Base-by-base conservation (phyloP, 2,888 invertebrate genomes). In the Pristionchus fissidentatus region DNA sequence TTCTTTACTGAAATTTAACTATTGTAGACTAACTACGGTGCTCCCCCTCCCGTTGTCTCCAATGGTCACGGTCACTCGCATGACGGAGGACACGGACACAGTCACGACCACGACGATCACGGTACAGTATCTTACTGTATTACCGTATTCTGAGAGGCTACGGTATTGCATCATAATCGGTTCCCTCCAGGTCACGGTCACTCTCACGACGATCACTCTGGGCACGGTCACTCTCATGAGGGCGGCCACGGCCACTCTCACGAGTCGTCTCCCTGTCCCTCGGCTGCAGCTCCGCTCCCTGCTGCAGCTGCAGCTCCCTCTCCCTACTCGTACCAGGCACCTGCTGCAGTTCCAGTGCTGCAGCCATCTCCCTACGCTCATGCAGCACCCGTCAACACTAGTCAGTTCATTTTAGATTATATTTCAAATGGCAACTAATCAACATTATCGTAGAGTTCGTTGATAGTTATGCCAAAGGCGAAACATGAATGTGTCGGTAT, bases 151-250 rank as follows among this genome's bases (percentile, higher is more conserved):
- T n/a, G n/a, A n/a, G n/a, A n/a, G n/a, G n/a, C n/a, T n/a, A 57
- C 8, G 1, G n/a, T 70, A 8, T 22, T 19, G 35, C 29, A 70
- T 1, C 41, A 22, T 35, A 13, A 32, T 70, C 5, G 70, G 1
- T 32, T 70, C n/a, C 1, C 13, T 52, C 43, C 46, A 62, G 81
- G 81, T 46, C 81, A 81, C 81, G 66, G 81, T 38, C 81, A 87
- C 70, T 77, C 75, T 13, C 75, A 77, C 49, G 75, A 77, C 22
- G 75, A 77, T 46, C 70, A 70, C 70, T 70, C 70, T 38, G 77
- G 83, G 57, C 84, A 85, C 35, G 83, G 83, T n/a, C 85, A 85
- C 82, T 79, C 84, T 38, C 87, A 87, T 66, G 86, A 87, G n/a
- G 85, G 83, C 32, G 85, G 84, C 4, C 86, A 87, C 57, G 86